These are phyloP conservation scores for Sisyra nigra DNA, from an alignment of 2,888 invertebrate species.

Conservation along the genomic window DNA sequence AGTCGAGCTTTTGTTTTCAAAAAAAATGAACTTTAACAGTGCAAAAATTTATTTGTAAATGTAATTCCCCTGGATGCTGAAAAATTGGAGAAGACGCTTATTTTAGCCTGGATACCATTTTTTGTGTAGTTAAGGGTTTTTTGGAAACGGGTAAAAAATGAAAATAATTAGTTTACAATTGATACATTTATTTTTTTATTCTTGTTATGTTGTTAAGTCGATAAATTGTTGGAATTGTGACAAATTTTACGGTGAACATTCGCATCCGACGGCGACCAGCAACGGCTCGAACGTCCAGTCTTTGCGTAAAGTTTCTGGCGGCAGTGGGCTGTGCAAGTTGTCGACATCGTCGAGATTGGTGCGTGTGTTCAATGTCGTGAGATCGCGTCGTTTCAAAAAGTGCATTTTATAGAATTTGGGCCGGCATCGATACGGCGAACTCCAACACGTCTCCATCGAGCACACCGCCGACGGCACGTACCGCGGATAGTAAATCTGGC, in stretches of 20 bases:
- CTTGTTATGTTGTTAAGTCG: too few relatives aligned
- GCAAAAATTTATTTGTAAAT: too few relatives aligned
- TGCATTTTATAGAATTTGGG: slow-evolving; percentile 21
- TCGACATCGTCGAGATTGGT: slow-evolving; percentile 11
- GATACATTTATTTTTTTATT: too few relatives aligned
- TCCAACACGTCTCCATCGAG: slow-evolving; percentile 18
- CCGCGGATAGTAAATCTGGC: slow-evolving; percentile 15
- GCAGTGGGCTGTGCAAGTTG: slow-evolving; percentile 10
- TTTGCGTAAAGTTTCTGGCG: slow-evolving; percentile 21
- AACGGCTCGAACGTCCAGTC: slow-evolving; percentile 21
- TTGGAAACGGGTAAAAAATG: too few relatives aligned
- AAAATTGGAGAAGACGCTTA: too few relatives aligned
- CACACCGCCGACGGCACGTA: slow-evolving; percentile 21
- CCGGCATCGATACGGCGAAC: slow-evolving; percentile 18
- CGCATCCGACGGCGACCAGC: slow-evolving; percentile 24
- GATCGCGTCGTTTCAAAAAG: slow-evolving; percentile 18
- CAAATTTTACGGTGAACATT: slow-evolving; percentile 19
- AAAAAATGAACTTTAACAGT: too few relatives aligned
- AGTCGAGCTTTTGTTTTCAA: too few relatives aligned
- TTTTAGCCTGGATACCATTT: too few relatives aligned
- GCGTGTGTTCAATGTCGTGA: slow-evolving; percentile 1
- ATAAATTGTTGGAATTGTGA: too few relatives aligned
- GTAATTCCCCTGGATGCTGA: too few relatives aligned
- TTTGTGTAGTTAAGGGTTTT: too few relatives aligned
- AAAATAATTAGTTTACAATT: too few relatives aligned